These are phyloP conservation scores for Psilopogon haemacephalus DNA, from an alignment of 2,113 vertebrate species.

Conservation along the genomic window DNA sequence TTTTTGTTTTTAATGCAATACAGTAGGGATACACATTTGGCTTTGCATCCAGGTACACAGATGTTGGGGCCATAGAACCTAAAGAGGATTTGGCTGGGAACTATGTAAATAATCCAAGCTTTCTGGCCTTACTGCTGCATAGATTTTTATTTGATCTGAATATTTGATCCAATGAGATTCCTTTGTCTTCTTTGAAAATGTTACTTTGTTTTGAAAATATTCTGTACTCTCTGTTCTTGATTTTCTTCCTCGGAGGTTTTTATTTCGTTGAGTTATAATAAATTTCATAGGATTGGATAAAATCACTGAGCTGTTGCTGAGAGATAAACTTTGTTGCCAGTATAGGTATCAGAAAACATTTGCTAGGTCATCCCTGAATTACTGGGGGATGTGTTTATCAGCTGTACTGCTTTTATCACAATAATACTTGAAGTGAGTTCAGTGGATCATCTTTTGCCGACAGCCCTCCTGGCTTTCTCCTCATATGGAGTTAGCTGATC, in stretches of 20 bases:
- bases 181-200: not conserved
- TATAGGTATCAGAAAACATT: conserved; percentile 20
- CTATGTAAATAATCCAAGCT: not conserved
- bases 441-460: not conserved
- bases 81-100: conserved; percentile 8
- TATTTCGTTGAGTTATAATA: not conserved
- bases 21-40: not conserved
- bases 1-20: not conserved
- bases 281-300: not conserved
- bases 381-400: conserved; percentile 14
- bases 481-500: conserved; percentile 6
- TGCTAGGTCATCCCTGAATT: not conserved
- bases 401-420: conserved; percentile 32
- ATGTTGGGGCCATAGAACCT: not conserved
- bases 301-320: conserved; percentile 17
- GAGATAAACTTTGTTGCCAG: not conserved
- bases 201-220: conserved; percentile 6
- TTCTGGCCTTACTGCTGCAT: not conserved
- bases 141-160: not conserved
- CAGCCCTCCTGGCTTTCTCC: not conserved
- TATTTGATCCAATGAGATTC: not conserved
- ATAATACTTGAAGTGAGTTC: conserved; percentile 26
- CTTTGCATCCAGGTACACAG: not conserved
- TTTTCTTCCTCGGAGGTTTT: not conserved
- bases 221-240: not conserved